Conservation (phyloP, 1,140 invertebrate species). For the Cherax destructor region DNA sequence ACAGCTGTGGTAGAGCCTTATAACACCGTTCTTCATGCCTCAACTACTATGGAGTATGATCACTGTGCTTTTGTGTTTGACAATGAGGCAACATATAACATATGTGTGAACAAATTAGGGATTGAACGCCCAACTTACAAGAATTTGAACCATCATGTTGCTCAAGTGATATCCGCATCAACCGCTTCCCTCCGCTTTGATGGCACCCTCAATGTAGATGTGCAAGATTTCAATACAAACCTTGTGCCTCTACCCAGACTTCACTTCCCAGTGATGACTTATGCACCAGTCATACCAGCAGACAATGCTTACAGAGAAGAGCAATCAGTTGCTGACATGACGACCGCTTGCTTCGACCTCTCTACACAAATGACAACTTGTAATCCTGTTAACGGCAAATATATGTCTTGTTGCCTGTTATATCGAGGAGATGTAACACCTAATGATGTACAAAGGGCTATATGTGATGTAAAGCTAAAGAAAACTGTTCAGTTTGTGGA, state of each 20-base stretch:
- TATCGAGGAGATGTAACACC: constrained; percentile 74
- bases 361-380: constrained; percentile 54
- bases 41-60: constrained; percentile 82
- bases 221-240: constrained; percentile 73
- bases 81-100: constrained; percentile 85
- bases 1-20: constrained; percentile 84
- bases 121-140: constrained; percentile 80
- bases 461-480: constrained; percentile 75
- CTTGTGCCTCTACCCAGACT: constrained; percentile 85
- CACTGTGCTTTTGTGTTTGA: constrained; percentile 84
- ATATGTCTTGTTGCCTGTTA: constrained; percentile 75
- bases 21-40: constrained; percentile 82
- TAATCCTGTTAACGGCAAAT: constrained; percentile 70
- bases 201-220: constrained; percentile 74
- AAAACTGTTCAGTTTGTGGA: constrained; percentile 54
- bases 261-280: constrained; percentile 83
- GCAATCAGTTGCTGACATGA: constrained; percentile 53
- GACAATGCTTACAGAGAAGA: constrained; percentile 30
- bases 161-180: constrained; percentile 77
- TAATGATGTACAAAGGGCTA: constrained; percentile 73
- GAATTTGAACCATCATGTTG: constrained; percentile 78
- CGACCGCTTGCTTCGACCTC: constrained; percentile 42
- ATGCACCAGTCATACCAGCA: constrained; percentile 63
- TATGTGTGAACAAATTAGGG: constrained; percentile 80
- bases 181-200: constrained; percentile 72